These are phyloP conservation scores for Scaptomyza caliginosa DNA, from an alignment of 2,888 invertebrate species.

Conservation along the genomic window DNA sequence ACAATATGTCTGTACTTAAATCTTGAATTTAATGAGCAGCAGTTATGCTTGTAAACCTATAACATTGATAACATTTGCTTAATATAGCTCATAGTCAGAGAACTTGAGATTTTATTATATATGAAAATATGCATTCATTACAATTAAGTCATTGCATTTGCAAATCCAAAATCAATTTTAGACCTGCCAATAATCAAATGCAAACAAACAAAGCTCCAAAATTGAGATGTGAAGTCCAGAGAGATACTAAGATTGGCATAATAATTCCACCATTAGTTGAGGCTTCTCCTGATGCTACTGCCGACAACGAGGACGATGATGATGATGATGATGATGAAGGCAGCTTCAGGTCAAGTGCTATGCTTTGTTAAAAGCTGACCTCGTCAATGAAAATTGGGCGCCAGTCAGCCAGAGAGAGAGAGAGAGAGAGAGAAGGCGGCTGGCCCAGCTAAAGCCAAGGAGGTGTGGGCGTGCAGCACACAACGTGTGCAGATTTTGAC, in stretches of 20 bases:
- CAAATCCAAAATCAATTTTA: constrained; percentile 42
- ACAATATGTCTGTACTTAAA: constrained; percentile 1
- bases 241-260: constrained; percentile 13
- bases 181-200: constrained; percentile 30
- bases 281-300: neutral
- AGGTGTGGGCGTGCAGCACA: constrained; percentile 22
- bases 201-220: constrained; percentile 21
- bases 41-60: neutral
- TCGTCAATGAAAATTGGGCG: constrained; percentile 64
- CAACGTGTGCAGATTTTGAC: constrained; percentile 66
- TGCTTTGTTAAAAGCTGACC: constrained; percentile 70
- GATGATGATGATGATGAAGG: constrained; percentile 28
- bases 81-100: neutral
- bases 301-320: neutral
- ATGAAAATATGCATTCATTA: neutral
- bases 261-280: constrained; percentile 31
- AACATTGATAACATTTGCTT: neutral
- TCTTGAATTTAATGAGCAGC: constrained; percentile 7
- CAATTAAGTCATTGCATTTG: neutral
- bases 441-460: constrained; percentile 13
- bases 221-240: constrained; percentile 11
- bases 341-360: constrained; percentile 44
- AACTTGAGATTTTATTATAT: neutral
- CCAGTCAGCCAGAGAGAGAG: constrained; percentile 33
- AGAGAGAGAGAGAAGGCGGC: constrained; percentile 2